phyloP scores from a whole-genome alignment of 1,140 invertebrate species.

The Paraescarpia echinospica region DNA sequence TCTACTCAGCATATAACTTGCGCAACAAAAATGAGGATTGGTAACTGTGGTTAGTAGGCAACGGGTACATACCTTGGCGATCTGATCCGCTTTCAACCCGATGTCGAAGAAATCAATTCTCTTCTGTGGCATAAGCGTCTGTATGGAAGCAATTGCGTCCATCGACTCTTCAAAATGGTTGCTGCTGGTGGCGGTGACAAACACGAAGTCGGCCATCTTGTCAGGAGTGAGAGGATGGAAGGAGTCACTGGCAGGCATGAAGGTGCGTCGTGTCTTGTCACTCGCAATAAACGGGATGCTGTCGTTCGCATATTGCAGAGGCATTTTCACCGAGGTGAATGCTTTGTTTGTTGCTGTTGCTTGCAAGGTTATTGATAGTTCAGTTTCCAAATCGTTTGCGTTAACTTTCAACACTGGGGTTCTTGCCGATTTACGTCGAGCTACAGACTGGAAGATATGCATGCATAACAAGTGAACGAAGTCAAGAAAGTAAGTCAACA shows the following conservation, averaged over 20 bases:
- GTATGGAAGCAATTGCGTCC: not conserved
- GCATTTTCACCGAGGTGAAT: not conserved
- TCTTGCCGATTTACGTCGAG: too few species aligned
- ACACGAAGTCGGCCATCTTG: not conserved
- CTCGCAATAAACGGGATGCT: not conserved
- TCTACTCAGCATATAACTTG: too few species aligned
- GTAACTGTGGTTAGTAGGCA: too few species aligned
- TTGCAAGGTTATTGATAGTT: too few species aligned
- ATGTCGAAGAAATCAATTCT: not conserved
- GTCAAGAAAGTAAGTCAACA: too few species aligned
- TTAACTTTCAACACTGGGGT: too few species aligned
- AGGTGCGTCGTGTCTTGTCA: not conserved
- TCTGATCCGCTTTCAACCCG: not conserved
- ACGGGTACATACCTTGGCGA: not conserved
- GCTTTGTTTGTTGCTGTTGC: too few species aligned
- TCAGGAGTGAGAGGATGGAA: not conserved
- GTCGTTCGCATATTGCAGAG: not conserved
- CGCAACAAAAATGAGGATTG: too few species aligned
- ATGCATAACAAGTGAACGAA: too few species aligned
- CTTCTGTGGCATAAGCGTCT: not conserved
- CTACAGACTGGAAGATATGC: too few species aligned
- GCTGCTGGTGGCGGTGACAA: not conserved
- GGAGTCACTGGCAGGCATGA: not conserved
- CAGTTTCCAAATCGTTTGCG: too few species aligned
- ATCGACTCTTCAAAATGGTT: not conserved